Percentiles rank a stretch among this genome's conserved stretches.
These are phyloP conservation scores for Melanerpes formicivorus DNA, from an alignment of 2,113 vertebrate species.

Conservation along the genomic window DNA sequence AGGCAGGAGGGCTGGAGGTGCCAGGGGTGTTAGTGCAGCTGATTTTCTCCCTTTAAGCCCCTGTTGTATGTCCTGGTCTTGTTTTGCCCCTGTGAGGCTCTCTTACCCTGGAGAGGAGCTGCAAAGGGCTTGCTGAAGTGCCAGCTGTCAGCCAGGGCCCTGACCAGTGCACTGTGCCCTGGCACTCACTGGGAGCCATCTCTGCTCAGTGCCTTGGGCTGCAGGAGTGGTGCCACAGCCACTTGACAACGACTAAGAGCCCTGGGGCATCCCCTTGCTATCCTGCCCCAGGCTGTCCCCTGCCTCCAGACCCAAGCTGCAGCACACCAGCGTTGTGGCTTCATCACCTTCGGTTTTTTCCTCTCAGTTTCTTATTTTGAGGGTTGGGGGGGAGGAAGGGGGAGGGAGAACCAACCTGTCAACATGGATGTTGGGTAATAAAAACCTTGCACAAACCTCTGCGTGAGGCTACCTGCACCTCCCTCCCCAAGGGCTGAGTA, in stretches of 20 bases:
- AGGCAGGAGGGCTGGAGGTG: not conserved
- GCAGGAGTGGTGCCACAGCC: not conserved
- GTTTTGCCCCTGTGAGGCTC: not conserved
- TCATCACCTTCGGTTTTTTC: constrained; percentile 2
- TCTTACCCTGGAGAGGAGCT: not conserved
- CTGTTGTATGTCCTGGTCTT: not conserved
- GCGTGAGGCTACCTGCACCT: not conserved
- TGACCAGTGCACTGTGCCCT: not conserved
- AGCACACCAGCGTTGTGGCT: not conserved
- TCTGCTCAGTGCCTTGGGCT: constrained; percentile 27
- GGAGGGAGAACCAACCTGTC: constrained; percentile 43
- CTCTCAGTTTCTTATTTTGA: constrained; percentile 9
- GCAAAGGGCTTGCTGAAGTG: not conserved
- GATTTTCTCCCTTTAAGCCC: not conserved
- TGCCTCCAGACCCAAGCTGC: not conserved
- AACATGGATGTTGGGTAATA: constrained; percentile 71
- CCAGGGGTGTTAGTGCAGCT: not conserved
- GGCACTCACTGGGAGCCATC: accelerated
- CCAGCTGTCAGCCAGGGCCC: not conserved
- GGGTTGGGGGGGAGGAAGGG: not conserved
- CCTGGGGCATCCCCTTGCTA: not conserved
- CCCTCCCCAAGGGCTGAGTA: not conserved
- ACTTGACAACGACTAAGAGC: not conserved
- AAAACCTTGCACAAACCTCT: constrained; percentile 64
- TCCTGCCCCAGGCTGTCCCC: not conserved